Percentiles rank a stretch among this genome's conserved stretches.
Conservation (phyloP, 2,888 invertebrate genomes). For the Choristoneura rosaceana region DNA sequence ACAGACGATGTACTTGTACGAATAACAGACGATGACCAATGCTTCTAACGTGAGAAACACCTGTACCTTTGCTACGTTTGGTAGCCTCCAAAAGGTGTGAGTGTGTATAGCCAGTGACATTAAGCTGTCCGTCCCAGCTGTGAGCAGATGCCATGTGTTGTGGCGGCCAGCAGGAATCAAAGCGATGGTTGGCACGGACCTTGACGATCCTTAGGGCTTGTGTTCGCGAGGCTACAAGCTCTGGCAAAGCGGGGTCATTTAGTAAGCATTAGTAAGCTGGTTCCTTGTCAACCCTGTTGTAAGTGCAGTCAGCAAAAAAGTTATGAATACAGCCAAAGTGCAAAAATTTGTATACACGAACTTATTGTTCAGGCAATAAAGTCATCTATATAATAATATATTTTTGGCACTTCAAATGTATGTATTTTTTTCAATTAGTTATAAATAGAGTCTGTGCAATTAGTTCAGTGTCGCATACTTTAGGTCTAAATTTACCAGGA, state of each 20-base stretch:
- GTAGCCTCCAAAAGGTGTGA: constrained; percentile 73
- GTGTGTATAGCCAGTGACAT: constrained; percentile 65
- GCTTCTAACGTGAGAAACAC: constrained; percentile 51
- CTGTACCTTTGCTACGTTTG: constrained; percentile 71
- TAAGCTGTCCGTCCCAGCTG: constrained; percentile 73
- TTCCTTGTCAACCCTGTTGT: too few species aligned
- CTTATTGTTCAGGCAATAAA: too few species aligned
- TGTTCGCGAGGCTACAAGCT: constrained; percentile 77
- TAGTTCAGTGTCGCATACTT: too few species aligned
- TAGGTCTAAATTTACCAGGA: too few species aligned
- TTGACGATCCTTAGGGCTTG: constrained; percentile 75
- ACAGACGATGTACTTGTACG: too few species aligned
- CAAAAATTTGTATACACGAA: too few species aligned
- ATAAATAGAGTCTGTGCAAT: too few species aligned
- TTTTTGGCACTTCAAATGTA: too few species aligned
- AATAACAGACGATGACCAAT: constrained; percentile 1
- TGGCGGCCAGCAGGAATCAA: constrained; percentile 76
- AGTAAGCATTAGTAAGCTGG: constrained; percentile 65
- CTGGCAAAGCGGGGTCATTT: constrained; percentile 70
- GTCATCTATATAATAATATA: too few species aligned
- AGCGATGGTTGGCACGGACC: constrained; percentile 68
- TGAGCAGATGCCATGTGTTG: constrained; percentile 58
- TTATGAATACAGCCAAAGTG: too few species aligned
- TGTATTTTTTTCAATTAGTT: too few species aligned
- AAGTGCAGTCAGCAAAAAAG: too few species aligned